Evolutionary conservation across 2,113 vertebrate genomes (phyloP).

Genomic region (Indri indri): DNA sequence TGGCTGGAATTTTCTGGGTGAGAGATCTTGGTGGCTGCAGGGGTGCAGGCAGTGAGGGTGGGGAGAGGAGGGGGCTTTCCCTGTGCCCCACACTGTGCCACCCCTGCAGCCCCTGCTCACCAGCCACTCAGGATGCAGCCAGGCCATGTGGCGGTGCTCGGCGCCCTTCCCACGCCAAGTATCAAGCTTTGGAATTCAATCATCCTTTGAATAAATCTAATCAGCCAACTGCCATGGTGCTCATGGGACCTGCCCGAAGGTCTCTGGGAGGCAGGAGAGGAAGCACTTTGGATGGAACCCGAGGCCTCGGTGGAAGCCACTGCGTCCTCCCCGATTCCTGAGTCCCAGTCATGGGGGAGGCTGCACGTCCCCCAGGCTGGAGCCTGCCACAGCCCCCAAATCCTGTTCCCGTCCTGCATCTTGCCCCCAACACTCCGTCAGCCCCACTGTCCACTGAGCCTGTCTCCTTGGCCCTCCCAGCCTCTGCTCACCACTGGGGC

Average conservation of each 20-base stretch:
- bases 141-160: rapidly evolving
- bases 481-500: neutral
- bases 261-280: neutral
- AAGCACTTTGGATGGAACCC: neutral
- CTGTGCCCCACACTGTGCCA: neutral
- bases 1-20: neutral
- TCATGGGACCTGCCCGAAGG: neutral
- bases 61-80: neutral
- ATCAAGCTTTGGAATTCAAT: rapidly evolving
- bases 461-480: rapidly evolving
- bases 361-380: neutral
- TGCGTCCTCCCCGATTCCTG: rapidly evolving
- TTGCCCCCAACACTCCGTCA: neutral
- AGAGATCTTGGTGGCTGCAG: neutral
- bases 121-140: neutral
- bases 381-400: too few species aligned
- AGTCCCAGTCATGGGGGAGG: neutral
- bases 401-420: neutral
- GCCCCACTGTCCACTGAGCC: neutral
- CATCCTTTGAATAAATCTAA: neutral
- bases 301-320: neutral
- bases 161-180: neutral
- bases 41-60: too few species aligned
- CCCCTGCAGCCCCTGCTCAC: neutral
- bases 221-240: neutral